Evolutionary conservation across 2,888 invertebrate genomes (phyloP), one percentile per base, ranked within the genome.

Genomic region (Hypena proboscidalis): DNA sequence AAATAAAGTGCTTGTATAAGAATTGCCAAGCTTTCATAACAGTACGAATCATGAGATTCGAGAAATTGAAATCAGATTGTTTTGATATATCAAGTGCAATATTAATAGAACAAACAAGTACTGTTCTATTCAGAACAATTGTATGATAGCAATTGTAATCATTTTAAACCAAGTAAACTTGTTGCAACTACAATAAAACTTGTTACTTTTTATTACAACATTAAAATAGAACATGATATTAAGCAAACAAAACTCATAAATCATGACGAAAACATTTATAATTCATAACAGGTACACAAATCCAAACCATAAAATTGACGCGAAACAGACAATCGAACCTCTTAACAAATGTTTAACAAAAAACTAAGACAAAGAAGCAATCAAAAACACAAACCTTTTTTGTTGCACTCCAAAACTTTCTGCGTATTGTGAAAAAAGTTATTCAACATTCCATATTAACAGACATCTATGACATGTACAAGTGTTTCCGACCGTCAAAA

Each of bases 391-490:
- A 54, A 66, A 55, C 56, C 70, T 71, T 79, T 75, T 71, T 74
- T 73, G 63, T 68, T 38, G 47, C 49, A 62, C 44, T 54, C 61
- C 67, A 67, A 74, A 73, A 78, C 77, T 83, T 81, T 82, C 80
- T 79, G 79, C 80, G 76, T 80, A 80, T 80, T 74, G 73, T 76
- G 75, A 77, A 72, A 72, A 74, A 78, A 76, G 74, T 69, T 52
- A 61, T 64, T 64, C 62, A 73, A 81, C 82, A 78, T 73, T 74
- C 77, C 77, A 84, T 86, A 88, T 88, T 88, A 86, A 87, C 86
- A 86, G 86, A 88, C 87, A 84, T 80, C 81, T 85, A 83, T 85
- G 88, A 88, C 89, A 87, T 80, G 80, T 80, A 87, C 87, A 88
- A 88, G 87, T 86, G 82, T 67, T 75, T 70, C 68, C 47, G 48